Base-by-base conservation (phyloP, 2,113 vertebrate genomes). In the Myanophis thanlyinensis region DNA sequence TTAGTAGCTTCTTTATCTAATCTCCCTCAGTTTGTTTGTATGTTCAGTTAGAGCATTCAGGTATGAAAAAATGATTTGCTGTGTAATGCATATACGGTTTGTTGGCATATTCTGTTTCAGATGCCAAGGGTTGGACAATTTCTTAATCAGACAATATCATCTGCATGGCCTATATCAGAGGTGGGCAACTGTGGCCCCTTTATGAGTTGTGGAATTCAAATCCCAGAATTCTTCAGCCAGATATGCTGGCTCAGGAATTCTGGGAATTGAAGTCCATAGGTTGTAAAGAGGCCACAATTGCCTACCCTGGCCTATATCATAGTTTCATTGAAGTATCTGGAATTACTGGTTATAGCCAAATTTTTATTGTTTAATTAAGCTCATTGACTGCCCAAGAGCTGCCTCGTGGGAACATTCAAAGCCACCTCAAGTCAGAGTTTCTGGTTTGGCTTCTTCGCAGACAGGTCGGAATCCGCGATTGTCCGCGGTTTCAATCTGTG, bases 31-130 rank as follows among this genome's bases (percentile, higher is more conserved):
- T 1, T 1, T 92, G 67, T 12, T 85, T 91, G 87, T 67, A 85
- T 91, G 51, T 89, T 89, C 53, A 86, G 87, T 51, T 54, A 85
- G 87, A 84, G 88, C 67, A 80, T 93, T 88, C 10, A 80, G 2
- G 9, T 90, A 1, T 47, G 91, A 59, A 1, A 1, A 93, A 1
- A 80, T 59, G 93, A 44, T 85, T 93, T 90, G 47, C 52, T 12
- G 10, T 8, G 30, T 0, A 73, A 11, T 48, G 30, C n/a, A 49
- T 56, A 54, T 91, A 11, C 7, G 9, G 25, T 67, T 59, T 27
- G 23, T 91, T 80, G 27, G 20, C 30, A 67, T 3, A 53, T 86
- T 51, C 49, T 40, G 9, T 49, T 40, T 93, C 90, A 91, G 86
- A 94, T 90, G 3, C 27, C 4, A 18, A 93, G 11, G n/a, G 85